Conservation (phyloP, 53 echinoderm and acorn worm species). For the Holothuria leucospilota region DNA sequence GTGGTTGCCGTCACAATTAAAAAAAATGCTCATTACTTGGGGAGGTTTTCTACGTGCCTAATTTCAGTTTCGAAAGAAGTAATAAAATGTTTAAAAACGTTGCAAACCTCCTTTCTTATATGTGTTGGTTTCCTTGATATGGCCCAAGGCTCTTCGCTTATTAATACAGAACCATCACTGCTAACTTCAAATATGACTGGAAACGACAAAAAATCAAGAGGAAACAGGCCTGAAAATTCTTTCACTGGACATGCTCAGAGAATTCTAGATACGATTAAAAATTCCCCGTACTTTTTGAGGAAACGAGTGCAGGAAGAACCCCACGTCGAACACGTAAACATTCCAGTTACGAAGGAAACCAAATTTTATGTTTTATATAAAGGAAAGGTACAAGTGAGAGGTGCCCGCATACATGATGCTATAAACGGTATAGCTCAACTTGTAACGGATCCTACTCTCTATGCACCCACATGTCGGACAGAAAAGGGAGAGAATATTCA, state of each 20-base stretch:
- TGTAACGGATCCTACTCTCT: conserved; percentile 36
- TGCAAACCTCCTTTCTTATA: too few species aligned
- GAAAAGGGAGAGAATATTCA: conserved; percentile 38
- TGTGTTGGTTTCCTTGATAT: too few species aligned
- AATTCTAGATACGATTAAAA: conserved; percentile 35
- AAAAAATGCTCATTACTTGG: too few species aligned
- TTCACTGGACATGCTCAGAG: conserved; percentile 37
- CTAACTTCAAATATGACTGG: conserved; percentile 15
- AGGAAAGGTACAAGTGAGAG: conserved; percentile 32
- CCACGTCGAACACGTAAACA: neutral
- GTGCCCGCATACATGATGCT: conserved; percentile 44
- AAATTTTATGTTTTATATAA: conserved; percentile 30
- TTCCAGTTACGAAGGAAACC: neutral
- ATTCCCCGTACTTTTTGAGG: conserved; percentile 38
- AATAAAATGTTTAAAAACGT: too few species aligned
- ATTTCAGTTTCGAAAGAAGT: too few species aligned
- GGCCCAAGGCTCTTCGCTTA: too few species aligned
- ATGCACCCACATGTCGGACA: conserved; percentile 45
- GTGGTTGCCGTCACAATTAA: too few species aligned
- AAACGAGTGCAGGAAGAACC: conserved; percentile 13
- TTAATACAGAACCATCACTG: too few species aligned
- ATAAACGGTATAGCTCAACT: conserved; percentile 16
- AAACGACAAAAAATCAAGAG: conserved; percentile 6
- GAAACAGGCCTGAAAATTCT: neutral
- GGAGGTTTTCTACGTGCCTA: too few species aligned